Base-by-base conservation (phyloP, 2,888 invertebrate genomes). In the Aleiodes alternator region DNA sequence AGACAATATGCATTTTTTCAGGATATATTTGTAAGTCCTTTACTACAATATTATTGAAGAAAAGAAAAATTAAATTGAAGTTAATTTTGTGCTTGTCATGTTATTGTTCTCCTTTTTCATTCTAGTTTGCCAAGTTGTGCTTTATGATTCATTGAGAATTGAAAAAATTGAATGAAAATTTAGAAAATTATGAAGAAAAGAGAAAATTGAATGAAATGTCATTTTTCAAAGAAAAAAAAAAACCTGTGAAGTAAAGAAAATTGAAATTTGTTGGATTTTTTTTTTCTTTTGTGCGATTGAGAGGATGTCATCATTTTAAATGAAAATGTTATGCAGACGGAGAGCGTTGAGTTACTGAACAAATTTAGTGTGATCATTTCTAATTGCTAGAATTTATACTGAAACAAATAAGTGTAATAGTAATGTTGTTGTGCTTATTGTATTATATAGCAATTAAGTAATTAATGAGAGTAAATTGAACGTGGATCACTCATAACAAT, bases 371-470 rank as follows among this genome's bases (percentile, higher is more conserved):
- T 81, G 80, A 77, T 79, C 85, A 85, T 80, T 83, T 85, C 82
- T 53, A 53, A 9, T 53, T 53, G 7, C 43, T 43, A 43, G 43
- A 11, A 43, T 43, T 43, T 43, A 43, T 84, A 84, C 84, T 80
- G 85, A 83, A 84, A 80, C 1, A 23, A 82, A 84, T 82, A 83
- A 82, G 85, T 87, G 86, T 84, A 83, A 85, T 86, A 87, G 84
- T 82, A 83, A 85, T 86, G 86, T 85, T 81, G 83, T 85, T 84
- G 86, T 88, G 87, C 87, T 88, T 88, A 86, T 84, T 84, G 86
- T 86, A 76, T 72, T 75, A 55, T 31, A 86, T 87, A 85, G 83
- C 86, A 84, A 83, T 84, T 43, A 83, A 85, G 85, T 43, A 43
- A 43, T 43, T 43, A 43, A 43, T 43, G 8, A 84, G 81, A 85